Base-by-base conservation (phyloP, 1,140 invertebrate species). In the Latrodectus geometricus region DNA sequence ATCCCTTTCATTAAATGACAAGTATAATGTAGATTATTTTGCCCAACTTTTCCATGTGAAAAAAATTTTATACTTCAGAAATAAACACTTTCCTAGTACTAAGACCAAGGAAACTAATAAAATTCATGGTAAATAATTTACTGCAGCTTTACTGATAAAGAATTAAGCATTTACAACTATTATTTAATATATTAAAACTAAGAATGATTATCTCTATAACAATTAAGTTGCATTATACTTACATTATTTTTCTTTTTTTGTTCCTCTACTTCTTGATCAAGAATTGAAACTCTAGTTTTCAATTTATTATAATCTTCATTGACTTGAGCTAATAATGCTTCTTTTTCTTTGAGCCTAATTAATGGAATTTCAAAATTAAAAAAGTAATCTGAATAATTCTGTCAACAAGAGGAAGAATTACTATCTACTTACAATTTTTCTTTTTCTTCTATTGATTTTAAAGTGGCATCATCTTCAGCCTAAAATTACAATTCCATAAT, bases 161-260 rank as follows among this genome's bases (percentile, higher is more conserved):
- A n/a, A n/a, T n/a, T n/a, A n/a, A n/a, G n/a, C n/a, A n/a, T n/a
- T n/a, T n/a, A n/a, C n/a, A n/a, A n/a, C n/a, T n/a, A n/a, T n/a
- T n/a, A n/a, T n/a, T n/a, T n/a, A n/a, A n/a, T n/a, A n/a, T n/a
- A n/a, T n/a, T n/a, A n/a, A n/a, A n/a, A n/a, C n/a, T n/a, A n/a
- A n/a, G n/a, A n/a, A n/a, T n/a, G n/a, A n/a, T n/a, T n/a, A n/a
- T n/a, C n/a, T n/a, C 35, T 35, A 35, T 35, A 35, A 35, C 35
- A 35, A 35, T 35, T 35, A 35, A 35, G 35, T 35, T 35, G 35
- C 35, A 35, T 35, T 35, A 52, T 20, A 75, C 56, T 74, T 84
- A 88, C 87, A 79, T 88, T 88, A 77, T 88, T 88, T 88, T 84
- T 88, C 76, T 88, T 75, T 20, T 84, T 88, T 68, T 88, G 87